phyloP scores from a whole-genome alignment of 1,140 invertebrate genomes.

The Neuroterus valhalla region DNA sequence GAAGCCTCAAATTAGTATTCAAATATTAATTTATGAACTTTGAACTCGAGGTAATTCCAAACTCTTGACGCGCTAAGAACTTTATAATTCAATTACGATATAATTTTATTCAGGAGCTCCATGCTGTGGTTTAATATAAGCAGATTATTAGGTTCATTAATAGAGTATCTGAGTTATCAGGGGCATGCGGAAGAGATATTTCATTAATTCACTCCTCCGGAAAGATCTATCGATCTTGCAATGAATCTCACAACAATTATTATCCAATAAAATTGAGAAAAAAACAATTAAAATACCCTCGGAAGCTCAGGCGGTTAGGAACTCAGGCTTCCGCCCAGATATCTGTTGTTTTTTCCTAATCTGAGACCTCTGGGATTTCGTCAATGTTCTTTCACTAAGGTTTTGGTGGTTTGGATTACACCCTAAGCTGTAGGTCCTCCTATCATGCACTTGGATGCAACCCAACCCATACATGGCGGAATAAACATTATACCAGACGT shows the following conservation, averaged over 20 bases:
- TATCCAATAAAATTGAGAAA: no score
- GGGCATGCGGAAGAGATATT: not conserved
- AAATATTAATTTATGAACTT: slow-evolving; percentile 24
- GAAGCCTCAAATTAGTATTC: not conserved
- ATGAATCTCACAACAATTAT: not conserved
- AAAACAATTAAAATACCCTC: no score
- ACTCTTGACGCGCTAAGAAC: slow-evolving; percentile 11
- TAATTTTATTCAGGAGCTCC: slow-evolving; percentile 10
- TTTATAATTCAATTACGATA: slow-evolving; percentile 15
- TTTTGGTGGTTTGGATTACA: no score
- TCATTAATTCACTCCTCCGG: not conserved
- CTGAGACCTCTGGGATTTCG: no score
- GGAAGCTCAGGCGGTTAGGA: no score
- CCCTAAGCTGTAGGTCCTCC: no score
- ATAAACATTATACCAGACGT: no score
- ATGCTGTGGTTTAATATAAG: slow-evolving; percentile 19
- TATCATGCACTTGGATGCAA: no score
- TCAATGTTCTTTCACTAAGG: no score
- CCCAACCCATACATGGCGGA: no score
- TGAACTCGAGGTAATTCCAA: slow-evolving; percentile 9
- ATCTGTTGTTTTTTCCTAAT: no score
- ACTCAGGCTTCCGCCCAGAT: no score
- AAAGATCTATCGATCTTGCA: not conserved
- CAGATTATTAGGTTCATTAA: slow-evolving; percentile 26
- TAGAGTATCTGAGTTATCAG: slow-evolving; percentile 9